Evolutionary conservation across 2,888 invertebrate species (phyloP).

Genomic region (Leptopilina myrica): DNA sequence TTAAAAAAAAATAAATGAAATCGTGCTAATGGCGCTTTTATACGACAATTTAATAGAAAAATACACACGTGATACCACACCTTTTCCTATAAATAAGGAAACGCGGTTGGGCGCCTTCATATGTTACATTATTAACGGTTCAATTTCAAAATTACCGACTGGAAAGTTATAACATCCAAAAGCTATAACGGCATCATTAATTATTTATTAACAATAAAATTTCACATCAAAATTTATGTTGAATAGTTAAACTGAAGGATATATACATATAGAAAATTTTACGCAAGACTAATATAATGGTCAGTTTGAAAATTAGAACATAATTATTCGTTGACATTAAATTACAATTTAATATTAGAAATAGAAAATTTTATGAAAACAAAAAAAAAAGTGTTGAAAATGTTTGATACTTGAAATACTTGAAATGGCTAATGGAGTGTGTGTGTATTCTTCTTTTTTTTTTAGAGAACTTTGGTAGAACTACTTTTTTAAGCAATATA

Average conservation of each 20-base stretch:
- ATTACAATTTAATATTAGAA: no score
- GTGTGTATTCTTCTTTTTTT: not conserved
- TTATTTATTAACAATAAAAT: not conserved
- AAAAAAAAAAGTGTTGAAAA: no score
- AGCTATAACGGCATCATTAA: not conserved
- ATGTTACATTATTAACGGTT: conserved; percentile 25
- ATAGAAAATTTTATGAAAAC: no score
- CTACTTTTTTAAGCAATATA: conserved; percentile 15
- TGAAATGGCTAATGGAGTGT: not conserved
- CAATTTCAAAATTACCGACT: not conserved
- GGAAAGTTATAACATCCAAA: not conserved
- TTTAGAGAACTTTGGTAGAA: not conserved
- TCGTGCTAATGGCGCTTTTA: not conserved
- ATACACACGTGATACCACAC: conserved; percentile 9
- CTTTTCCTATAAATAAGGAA: conserved; percentile 35
- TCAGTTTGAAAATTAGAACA: no score
- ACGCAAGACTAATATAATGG: not conserved
- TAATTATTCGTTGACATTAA: no score
- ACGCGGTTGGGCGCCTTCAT: conserved; percentile 24
- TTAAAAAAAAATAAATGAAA: not conserved
- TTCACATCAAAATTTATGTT: not conserved
- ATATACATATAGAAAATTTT: not conserved
- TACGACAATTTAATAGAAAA: conserved; percentile 20
- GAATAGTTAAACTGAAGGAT: not conserved
- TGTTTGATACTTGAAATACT: no score